These are phyloP conservation scores for Babyrousa celebensis DNA, from an alignment of 2,797 vertebrate species.

Conservation along the genomic window DNA sequence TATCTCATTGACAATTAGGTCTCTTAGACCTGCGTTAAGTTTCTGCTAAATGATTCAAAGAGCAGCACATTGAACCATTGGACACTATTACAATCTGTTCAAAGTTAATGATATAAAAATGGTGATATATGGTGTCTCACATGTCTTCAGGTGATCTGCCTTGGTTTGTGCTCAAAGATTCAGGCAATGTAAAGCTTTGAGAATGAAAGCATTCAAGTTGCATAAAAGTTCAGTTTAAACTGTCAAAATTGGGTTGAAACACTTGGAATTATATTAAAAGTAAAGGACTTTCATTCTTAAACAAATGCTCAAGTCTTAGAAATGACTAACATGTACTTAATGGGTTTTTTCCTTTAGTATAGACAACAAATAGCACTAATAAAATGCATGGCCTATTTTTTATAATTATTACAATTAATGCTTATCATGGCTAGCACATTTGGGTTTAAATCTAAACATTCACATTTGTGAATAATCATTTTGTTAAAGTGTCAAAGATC, in stretches of 20 bases:
- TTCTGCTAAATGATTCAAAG: conserved; percentile 81
- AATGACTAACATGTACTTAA: not conserved
- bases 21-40: conserved; percentile 34
- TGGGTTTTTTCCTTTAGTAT: not conserved
- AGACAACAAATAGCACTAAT: not conserved
- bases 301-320: not conserved
- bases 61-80: conserved; percentile 77
- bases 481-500: not conserved
- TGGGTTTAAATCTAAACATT: not conserved
- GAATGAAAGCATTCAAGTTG: conserved; percentile 53
- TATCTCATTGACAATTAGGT: conserved; percentile 29
- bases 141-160: not conserved
- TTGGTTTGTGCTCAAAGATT: conserved; percentile 72
- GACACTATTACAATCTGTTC: conserved; percentile 70
- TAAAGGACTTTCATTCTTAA: conserved; percentile 67
- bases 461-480: not conserved
- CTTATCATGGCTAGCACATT: not conserved
- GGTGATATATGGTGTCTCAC: conserved; percentile 68
- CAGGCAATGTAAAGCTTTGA: conserved; percentile 42
- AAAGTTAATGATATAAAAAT: conserved; percentile 72
- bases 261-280: conserved; percentile 71
- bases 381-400: not conserved
- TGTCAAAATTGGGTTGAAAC: conserved; percentile 17
- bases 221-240: conserved; percentile 45
- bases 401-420: not conserved